phyloP scores from a whole-genome alignment of 2,888 invertebrate species.

The Rhagophthalmus giganteus region DNA sequence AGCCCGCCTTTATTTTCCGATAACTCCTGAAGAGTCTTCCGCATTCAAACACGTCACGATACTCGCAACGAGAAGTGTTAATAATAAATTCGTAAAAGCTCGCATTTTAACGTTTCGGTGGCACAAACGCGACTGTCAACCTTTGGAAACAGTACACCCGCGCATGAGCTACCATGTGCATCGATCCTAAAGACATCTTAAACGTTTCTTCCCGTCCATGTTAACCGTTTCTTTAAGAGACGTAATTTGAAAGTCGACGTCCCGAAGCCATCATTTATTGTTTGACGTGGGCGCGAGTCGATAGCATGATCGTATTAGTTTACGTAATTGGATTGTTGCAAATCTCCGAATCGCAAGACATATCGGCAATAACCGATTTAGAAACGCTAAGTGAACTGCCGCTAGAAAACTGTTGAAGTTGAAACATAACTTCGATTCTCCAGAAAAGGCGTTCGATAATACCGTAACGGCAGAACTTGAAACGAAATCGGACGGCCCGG shows the following conservation, averaged over 20 bases:
- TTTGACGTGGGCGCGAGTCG: background rate
- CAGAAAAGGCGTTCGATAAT: conserved; percentile 13
- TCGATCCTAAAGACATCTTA: conserved; percentile 18
- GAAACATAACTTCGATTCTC: conserved; percentile 54
- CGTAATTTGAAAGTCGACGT: conserved; percentile 6
- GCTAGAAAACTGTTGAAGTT: conserved; percentile 68
- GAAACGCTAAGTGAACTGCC: conserved; percentile 69
- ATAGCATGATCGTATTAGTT: conserved; percentile 8
- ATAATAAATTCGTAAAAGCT: background rate
- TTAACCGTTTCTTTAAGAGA: conserved; percentile 17
- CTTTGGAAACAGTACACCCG: background rate
- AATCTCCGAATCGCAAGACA: conserved; percentile 39
- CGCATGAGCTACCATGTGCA: conserved; percentile 35
- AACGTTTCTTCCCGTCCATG: conserved; percentile 12
- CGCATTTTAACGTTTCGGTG: conserved; percentile 8
- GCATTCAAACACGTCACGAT: conserved; percentile 6
- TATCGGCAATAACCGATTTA: conserved; percentile 47
- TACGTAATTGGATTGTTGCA: conserved; percentile 5
- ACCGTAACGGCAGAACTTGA: conserved; percentile 7
- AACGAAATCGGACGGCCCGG: conserved; percentile 31
- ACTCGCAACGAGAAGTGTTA: background rate
- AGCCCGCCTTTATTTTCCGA: conserved; percentile 57
- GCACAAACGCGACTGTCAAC: conserved; percentile 7
- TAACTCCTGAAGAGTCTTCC: conserved; percentile 43
- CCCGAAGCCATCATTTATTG: conserved; percentile 1